Percentiles rank a stretch among this genome's conserved stretches.
Evolutionary conservation across 2,113 vertebrate species (phyloP).

Genomic region (Gorsachius goisagi): DNA sequence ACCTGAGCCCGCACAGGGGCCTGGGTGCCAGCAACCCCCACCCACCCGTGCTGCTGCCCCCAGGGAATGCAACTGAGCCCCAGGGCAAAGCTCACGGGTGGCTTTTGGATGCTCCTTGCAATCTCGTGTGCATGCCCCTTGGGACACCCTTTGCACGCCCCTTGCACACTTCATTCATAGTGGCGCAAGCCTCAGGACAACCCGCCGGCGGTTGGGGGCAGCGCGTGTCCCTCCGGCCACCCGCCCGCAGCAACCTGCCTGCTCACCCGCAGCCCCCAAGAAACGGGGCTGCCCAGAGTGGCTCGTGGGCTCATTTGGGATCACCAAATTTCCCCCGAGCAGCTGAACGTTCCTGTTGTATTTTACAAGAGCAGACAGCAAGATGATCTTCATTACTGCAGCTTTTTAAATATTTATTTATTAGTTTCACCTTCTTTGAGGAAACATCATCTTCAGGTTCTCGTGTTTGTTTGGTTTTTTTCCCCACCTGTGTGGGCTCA

Average conservation of each 20-base stretch:
- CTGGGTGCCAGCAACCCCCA: neutral
- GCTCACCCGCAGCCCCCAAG: accelerated
- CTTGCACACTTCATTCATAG: accelerated
- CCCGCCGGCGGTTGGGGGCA: neutral
- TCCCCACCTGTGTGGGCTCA: accelerated
- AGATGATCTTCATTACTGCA: neutral
- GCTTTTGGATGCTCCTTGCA: neutral
- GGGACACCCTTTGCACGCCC: neutral
- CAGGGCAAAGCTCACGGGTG: neutral
- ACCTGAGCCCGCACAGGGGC: neutral
- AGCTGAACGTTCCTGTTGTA: neutral
- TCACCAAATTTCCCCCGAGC: neutral
- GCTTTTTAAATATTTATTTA: neutral
- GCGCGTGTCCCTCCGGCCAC: neutral
- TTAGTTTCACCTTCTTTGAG: neutral
- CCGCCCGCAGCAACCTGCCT: neutral
- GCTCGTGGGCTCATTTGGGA: neutral
- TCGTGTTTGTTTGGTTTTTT: too few relatives aligned
- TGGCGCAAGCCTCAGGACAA: neutral
- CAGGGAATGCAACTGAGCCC: accelerated
- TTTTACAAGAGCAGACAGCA: neutral
- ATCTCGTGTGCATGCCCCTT: accelerated
- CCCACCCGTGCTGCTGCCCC: accelerated
- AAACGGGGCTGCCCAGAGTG: neutral
- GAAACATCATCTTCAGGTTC: neutral